Conservation (phyloP, 2,888 invertebrate species). For the Clepsis dumicolana region DNA sequence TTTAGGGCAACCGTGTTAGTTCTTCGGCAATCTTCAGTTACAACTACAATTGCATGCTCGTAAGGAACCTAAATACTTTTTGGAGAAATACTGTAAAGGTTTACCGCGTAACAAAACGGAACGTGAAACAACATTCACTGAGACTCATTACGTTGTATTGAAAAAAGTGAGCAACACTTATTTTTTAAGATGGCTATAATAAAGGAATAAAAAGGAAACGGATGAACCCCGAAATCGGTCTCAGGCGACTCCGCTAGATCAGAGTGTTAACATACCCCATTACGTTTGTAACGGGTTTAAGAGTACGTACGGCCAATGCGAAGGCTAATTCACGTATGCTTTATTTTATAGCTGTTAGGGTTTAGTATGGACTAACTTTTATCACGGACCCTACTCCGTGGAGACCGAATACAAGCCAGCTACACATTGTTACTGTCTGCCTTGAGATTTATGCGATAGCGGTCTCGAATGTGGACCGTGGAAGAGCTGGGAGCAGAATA, state of each 20-base stretch:
- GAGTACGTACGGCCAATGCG: slow-evolving; percentile 44
- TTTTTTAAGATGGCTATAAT: not conserved
- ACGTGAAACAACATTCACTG: not conserved
- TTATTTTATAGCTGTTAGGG: slow-evolving; percentile 33
- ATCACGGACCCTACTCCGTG: slow-evolving; percentile 8
- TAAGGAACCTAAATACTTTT: not conserved
- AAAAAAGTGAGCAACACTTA: not conserved
- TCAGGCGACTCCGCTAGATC: slow-evolving; percentile 17
- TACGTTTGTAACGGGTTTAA: slow-evolving; percentile 54
- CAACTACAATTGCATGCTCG: slow-evolving; percentile 12
- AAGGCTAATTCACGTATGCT: slow-evolving; percentile 26
- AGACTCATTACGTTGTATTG: not conserved
- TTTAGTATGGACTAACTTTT: slow-evolving; percentile 29
- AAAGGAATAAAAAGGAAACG: slow-evolving; percentile 11
- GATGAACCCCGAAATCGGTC: slow-evolving; percentile 17
- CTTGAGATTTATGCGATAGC: slow-evolving; percentile 58
- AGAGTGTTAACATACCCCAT: slow-evolving; percentile 47
- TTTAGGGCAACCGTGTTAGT: slow-evolving; percentile 30
- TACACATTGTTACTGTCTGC: slow-evolving; percentile 62
- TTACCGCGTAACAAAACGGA: not conserved
- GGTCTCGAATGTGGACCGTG: slow-evolving; percentile 46
- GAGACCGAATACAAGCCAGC: slow-evolving; percentile 51
- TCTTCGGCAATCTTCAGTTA: slow-evolving; percentile 27
- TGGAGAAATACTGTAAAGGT: not conserved
- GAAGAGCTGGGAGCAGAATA: slow-evolving; percentile 30